Evolutionary conservation across 2,888 invertebrate species (phyloP).

Genomic region (Melieria omissa): DNA sequence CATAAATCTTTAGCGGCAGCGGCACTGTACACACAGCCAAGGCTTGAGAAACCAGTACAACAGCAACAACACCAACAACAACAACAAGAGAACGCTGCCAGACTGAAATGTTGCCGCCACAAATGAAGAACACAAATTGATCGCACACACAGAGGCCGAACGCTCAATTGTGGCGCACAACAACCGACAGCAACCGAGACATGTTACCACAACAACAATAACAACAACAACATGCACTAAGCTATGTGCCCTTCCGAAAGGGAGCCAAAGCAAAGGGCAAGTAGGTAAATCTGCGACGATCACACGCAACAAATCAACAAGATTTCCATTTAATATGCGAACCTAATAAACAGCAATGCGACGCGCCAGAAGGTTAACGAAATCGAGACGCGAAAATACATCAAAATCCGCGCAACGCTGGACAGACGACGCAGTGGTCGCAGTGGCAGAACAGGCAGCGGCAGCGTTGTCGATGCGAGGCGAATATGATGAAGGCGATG

Average conservation of each 20-base stretch:
- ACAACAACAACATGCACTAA: background rate
- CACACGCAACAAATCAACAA: constrained; percentile 34
- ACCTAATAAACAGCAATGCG: constrained; percentile 27
- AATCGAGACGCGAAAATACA: no score
- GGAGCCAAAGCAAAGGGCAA: background rate
- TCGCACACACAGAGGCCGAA: constrained; percentile 21
- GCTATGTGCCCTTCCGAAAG: background rate
- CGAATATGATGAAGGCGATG: background rate
- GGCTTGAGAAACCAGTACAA: constrained; percentile 11
- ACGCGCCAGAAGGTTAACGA: no score
- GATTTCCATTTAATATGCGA: constrained; percentile 32
- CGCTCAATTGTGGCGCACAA: background rate
- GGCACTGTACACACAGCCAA: background rate
- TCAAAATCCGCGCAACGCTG: no score
- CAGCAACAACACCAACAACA: background rate
- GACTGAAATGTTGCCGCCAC: constrained; percentile 15
- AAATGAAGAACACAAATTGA: constrained; percentile 36
- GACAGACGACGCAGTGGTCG: no score
- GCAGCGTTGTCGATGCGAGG: no score
- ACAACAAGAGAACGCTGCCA: background rate
- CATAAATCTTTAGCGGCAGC: constrained; percentile 20
- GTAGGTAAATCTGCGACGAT: constrained; percentile 31
- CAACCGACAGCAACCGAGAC: constrained; percentile 16
- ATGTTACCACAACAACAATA: constrained; percentile 5
- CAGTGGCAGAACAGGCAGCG: no score